These are phyloP conservation scores for Tiphia femorata DNA, from an alignment of 2,888 invertebrate species.

Conservation along the genomic window DNA sequence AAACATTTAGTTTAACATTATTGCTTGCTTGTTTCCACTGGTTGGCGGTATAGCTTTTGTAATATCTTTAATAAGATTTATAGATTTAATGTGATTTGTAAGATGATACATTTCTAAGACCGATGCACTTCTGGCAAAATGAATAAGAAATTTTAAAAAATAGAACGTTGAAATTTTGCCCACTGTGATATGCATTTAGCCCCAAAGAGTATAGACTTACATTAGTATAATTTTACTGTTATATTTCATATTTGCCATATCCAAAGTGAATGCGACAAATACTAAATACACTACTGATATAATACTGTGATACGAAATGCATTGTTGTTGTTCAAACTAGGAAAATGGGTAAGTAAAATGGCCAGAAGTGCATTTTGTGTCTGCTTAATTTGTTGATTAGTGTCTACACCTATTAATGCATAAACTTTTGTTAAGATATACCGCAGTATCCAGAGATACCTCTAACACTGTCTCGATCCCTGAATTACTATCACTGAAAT, in stretches of 20 bases:
- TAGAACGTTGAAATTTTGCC: constrained; percentile 58
- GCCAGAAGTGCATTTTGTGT: constrained; percentile 53
- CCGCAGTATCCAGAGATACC: constrained; percentile 43
- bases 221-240: constrained; percentile 66
- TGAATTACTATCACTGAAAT: constrained; percentile 34
- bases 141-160: constrained; percentile 41
- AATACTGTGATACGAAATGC: constrained; percentile 67
- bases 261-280: constrained; percentile 64
- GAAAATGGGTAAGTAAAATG: constrained; percentile 49
- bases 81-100: constrained; percentile 44
- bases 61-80: constrained; percentile 39
- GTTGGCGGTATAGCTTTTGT: constrained; percentile 47
- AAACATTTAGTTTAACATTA: constrained; percentile 45
- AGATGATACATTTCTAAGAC: constrained; percentile 36
- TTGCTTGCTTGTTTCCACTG: constrained; percentile 56
- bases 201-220: constrained; percentile 67
- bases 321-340: constrained; percentile 65
- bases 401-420: constrained; percentile 51
- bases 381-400: constrained; percentile 58
- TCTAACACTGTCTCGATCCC: constrained; percentile 37
- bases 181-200: constrained; percentile 68
- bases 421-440: constrained; percentile 51
- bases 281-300: constrained; percentile 61
- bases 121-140: constrained; percentile 56
- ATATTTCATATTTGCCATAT: constrained; percentile 66